Evolutionary conservation across 1,140 invertebrate genomes (phyloP).

Genomic region (Ceratitis capitata): DNA sequence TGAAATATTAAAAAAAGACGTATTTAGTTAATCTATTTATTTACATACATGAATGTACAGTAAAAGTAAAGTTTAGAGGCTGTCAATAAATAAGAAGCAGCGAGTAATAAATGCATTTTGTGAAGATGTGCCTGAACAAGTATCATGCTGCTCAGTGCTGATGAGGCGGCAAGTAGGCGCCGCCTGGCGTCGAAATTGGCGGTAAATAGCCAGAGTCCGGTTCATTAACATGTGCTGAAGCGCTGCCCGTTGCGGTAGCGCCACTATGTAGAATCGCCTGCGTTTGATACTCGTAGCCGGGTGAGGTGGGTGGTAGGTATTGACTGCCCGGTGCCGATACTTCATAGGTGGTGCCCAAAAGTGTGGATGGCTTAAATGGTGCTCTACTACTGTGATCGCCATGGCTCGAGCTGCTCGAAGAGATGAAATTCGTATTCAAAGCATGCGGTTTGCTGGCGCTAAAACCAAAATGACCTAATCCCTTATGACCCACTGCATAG

Average conservation of each 20-base stretch:
- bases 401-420: neutral
- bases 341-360: constrained; percentile 53
- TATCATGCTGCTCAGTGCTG: neutral
- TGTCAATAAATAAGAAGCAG: constrained; percentile 42
- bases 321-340: constrained; percentile 40
- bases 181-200: neutral
- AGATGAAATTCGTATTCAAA: constrained; percentile 37
- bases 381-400: constrained; percentile 45
- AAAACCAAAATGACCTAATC: constrained; percentile 58
- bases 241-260: neutral
- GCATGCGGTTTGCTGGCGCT: constrained; percentile 57
- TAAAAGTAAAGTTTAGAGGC: neutral
- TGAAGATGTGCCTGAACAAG: neutral
- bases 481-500: constrained; percentile 59
- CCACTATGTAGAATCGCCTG: neutral
- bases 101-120: neutral
- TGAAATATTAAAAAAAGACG: constrained; percentile 9
- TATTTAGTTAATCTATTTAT: constrained; percentile 10
- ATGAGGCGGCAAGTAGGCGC: constrained; percentile 34
- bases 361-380: constrained; percentile 60
- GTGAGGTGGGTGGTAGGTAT: constrained; percentile 49
- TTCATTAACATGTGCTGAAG: constrained; percentile 11
- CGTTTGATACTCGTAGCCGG: constrained; percentile 53
- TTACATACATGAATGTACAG: neutral
- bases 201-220: constrained; percentile 38